A percentile compares a stretch with the other conserved stretches of the same genome.
These are phyloP conservation scores for Cyrtodaria siliqua DNA, from an alignment of 2,888 invertebrate genomes.

Conservation along the genomic window DNA sequence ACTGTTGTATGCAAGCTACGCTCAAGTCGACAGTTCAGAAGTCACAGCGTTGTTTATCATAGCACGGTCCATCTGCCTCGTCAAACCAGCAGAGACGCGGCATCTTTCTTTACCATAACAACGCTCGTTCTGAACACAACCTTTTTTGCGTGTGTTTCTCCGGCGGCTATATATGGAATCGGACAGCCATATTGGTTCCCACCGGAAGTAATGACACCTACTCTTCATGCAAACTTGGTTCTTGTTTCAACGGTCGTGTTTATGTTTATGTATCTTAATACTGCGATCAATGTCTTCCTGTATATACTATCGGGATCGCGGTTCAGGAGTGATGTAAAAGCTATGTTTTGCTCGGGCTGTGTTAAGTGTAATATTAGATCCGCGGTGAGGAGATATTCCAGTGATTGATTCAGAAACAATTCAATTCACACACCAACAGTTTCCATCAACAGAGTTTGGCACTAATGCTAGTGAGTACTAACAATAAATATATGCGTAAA, in stretches of 20 bases:
- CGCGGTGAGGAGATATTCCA: no score
- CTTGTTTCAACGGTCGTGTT: constrained; percentile 4
- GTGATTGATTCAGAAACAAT: no score
- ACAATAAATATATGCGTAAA: no score
- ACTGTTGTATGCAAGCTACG: not conserved
- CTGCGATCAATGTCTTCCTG: constrained; percentile 20
- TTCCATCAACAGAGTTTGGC: no score
- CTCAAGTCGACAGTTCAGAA: not conserved
- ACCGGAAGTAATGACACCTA: not conserved
- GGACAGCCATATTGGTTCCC: constrained; percentile 30
- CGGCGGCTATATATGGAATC: constrained; percentile 18
- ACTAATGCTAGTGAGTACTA: no score
- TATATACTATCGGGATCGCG: constrained; percentile 24
- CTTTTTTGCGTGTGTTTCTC: constrained; percentile 14
- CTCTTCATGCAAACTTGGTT: not conserved
- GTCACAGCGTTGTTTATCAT: no score
- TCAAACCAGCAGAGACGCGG: no score
- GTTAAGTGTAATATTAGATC: no score
- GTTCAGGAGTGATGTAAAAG: constrained; percentile 14
- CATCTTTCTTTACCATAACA: not conserved
- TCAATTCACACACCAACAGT: no score
- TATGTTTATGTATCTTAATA: constrained; percentile 23
- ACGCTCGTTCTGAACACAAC: constrained; percentile 1
- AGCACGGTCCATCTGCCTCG: no score
- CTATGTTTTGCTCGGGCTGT: not conserved